Percentiles rank a stretch among this genome's conserved stretches.
Evolutionary conservation across 2,888 invertebrate genomes (phyloP).

Genomic region (Sturmia bella): DNA sequence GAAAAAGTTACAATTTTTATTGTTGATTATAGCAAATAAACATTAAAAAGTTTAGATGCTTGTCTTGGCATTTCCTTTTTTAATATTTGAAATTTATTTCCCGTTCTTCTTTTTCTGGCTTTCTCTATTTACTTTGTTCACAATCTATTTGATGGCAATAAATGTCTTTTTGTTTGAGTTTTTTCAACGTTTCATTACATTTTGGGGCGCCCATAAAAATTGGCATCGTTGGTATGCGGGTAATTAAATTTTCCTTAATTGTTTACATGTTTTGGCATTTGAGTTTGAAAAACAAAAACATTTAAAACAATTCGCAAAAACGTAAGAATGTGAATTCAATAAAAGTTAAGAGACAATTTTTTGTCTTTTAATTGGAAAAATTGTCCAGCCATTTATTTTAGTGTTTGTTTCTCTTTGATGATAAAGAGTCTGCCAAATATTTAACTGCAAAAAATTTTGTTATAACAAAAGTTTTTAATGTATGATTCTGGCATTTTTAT

Average conservation of each 20-base stretch:
- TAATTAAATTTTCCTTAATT: slow-evolving; percentile 67
- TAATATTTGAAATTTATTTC: slow-evolving; percentile 31
- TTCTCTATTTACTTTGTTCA: slow-evolving; percentile 24
- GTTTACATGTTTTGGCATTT: slow-evolving; percentile 62
- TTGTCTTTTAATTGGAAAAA: slow-evolving; percentile 24
- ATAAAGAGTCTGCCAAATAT: slow-evolving; percentile 12
- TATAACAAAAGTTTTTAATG: slow-evolving; percentile 18
- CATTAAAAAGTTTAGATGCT: slow-evolving; percentile 29
- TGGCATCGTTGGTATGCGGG: slow-evolving; percentile 65
- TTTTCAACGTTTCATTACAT: slow-evolving; percentile 15
- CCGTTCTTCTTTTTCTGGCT: neutral
- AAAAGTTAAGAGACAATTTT: neutral
- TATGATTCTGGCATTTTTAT: neutral
- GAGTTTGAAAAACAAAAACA: slow-evolving; percentile 10
- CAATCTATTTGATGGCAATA: slow-evolving; percentile 47
- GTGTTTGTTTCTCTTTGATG: neutral
- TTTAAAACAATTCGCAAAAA: slow-evolving; percentile 27
- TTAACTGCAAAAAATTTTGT: slow-evolving; percentile 49
- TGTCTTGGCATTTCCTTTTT: slow-evolving; percentile 21
- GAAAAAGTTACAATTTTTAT: slow-evolving; percentile 9
- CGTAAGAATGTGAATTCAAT: neutral
- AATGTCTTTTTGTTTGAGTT: slow-evolving; percentile 47
- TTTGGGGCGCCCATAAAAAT: slow-evolving; percentile 40
- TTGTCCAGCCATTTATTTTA: neutral
- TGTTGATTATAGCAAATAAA: slow-evolving; percentile 52